Evolutionary conservation across 2,888 invertebrate species (phyloP).

Genomic region (Taphrorychus bicolor): DNA sequence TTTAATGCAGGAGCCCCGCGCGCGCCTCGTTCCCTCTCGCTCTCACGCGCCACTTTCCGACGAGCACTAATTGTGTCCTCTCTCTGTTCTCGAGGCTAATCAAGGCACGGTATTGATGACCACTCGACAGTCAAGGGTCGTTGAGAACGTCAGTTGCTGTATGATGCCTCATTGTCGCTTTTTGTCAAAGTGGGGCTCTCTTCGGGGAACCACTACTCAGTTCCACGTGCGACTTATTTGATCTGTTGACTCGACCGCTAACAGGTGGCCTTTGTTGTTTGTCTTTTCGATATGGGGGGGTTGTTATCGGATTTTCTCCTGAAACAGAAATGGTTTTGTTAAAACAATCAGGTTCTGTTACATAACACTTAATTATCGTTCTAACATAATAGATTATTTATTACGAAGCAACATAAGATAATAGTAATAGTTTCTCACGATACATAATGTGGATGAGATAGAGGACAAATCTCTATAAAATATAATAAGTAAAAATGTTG

Average conservation of each 20-base stretch:
- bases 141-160: constrained; percentile 30
- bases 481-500: no score
- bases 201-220: background rate
- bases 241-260: constrained; percentile 14
- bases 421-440: no score
- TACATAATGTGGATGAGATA: no score
- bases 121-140: constrained; percentile 25
- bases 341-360: no score
- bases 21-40: background rate
- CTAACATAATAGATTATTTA: no score
- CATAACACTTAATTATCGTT: no score
- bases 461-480: no score
- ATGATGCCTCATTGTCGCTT: constrained; percentile 26
- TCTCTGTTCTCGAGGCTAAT: constrained; percentile 17
- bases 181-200: constrained; percentile 27
- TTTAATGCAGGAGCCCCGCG: background rate
- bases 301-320: background rate
- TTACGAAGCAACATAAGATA: no score
- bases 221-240: constrained; percentile 27
- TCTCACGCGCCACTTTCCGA: background rate
- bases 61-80: constrained; percentile 13
- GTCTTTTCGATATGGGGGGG: constrained; percentile 12
- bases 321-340: background rate
- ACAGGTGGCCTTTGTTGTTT: constrained; percentile 28
- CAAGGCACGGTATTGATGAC: constrained; percentile 16